A percentile compares a stretch with the other conserved stretches of the same genome.
Conservation (phyloP, 2,888 invertebrate species). For the Nephrotoma flavescens region DNA sequence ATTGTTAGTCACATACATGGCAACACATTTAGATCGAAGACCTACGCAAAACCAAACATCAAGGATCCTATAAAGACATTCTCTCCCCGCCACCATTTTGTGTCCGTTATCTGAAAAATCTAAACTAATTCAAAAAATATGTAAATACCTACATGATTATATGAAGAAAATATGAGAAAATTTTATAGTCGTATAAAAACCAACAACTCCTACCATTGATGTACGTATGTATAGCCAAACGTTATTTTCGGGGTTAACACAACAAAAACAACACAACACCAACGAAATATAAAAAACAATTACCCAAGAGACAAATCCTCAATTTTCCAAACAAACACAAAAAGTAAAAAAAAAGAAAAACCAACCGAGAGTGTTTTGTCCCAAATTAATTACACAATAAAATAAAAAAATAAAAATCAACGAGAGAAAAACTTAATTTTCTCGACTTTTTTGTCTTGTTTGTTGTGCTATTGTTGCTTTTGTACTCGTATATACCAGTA, state of each 20-base stretch:
- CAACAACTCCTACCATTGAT: neutral
- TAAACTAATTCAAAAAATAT: no score
- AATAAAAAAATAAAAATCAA: neutral
- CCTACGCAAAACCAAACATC: no score
- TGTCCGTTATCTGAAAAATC: no score
- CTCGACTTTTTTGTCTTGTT: neutral
- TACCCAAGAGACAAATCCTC: conserved; percentile 9
- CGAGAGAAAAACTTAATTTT: neutral
- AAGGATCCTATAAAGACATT: no score
- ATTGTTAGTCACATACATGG: no score
- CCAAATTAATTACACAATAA: conserved; percentile 14
- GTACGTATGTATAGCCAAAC: neutral
- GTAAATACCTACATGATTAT: no score
- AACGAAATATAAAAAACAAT: conserved; percentile 3
- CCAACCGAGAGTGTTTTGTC: conserved; percentile 11
- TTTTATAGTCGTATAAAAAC: neutral
- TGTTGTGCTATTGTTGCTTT: neutral
- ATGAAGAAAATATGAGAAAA: no score
- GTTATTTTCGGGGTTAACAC: neutral
- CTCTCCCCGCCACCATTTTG: no score
- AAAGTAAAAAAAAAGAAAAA: conserved; percentile 1
- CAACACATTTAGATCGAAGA: no score
- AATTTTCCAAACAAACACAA: conserved; percentile 8
- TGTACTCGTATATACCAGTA: neutral
- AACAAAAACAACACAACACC: neutral